Conservation (phyloP, 2,113 vertebrate genomes). For the Entomyzon cyanotis region DNA sequence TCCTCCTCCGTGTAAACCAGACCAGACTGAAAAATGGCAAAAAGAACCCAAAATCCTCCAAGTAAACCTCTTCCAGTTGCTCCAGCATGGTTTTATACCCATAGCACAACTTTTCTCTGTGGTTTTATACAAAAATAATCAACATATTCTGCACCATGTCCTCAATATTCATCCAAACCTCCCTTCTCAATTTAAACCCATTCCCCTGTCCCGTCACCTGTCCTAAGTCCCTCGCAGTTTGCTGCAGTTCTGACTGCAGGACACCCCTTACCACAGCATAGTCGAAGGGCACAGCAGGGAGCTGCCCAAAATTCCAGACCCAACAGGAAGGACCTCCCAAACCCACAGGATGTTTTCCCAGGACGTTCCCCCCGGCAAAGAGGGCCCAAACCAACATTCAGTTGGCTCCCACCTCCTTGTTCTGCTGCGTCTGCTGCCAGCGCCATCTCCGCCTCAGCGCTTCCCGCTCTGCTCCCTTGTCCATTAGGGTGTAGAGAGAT, state of each 20-base stretch:
- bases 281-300: not conserved
- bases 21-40: constrained; percentile 81
- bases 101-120: rapidly evolving
- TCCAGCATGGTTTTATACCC: rapidly evolving
- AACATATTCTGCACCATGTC: rapidly evolving
- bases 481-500: constrained; percentile 90
- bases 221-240: not conserved
- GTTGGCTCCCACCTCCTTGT: constrained; percentile 87
- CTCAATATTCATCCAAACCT: not conserved
- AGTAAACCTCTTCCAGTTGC: rapidly evolving
- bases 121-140: not conserved
- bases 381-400: rapidly evolving
- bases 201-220: not conserved
- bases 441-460: constrained; percentile 91
- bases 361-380: rapidly evolving
- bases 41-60: not conserved
- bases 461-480: constrained; percentile 87
- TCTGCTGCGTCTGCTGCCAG: constrained; percentile 97
- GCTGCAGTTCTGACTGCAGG: not conserved
- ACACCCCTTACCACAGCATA: rapidly evolving
- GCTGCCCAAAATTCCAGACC: not conserved
- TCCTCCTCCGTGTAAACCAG: constrained; percentile 97
- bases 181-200: not conserved
- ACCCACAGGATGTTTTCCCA: rapidly evolving
- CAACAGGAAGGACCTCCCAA: not conserved